These are phyloP conservation scores for Enteromius fasciolatus DNA, from an alignment of 2,797 vertebrate genomes.

Conservation along the genomic window DNA sequence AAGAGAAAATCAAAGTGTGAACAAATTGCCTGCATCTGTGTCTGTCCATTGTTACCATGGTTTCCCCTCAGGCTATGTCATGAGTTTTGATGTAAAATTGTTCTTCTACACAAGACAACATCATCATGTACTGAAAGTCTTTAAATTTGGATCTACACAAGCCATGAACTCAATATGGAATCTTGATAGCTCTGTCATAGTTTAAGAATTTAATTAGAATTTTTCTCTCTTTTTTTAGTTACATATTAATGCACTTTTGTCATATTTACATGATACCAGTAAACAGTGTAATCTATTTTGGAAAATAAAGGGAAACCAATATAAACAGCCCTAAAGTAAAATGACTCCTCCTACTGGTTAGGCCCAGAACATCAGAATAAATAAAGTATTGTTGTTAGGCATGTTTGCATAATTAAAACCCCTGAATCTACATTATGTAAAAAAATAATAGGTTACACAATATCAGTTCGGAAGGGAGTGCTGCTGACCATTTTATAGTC, in stretches of 20 bases:
- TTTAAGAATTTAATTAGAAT: neutral
- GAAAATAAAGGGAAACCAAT: neutral
- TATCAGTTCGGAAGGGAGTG: neutral
- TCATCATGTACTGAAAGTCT: neutral
- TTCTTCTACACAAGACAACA: constrained; percentile 22
- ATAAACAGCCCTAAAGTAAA: constrained; percentile 28
- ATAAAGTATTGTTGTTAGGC: constrained; percentile 29
- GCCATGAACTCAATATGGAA: neutral
- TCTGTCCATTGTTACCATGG: constrained; percentile 48
- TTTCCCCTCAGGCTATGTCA: constrained; percentile 42
- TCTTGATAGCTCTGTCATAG: neutral
- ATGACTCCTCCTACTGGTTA: constrained; percentile 49
- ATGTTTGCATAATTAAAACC: constrained; percentile 25
- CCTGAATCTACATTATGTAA: neutral
- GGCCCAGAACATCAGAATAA: constrained; percentile 45
- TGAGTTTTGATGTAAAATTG: constrained; percentile 25
- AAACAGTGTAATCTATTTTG: neutral
- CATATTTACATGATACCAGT: neutral
- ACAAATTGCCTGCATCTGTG: constrained; percentile 39
- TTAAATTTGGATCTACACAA: neutral
- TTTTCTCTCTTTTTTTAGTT: neutral
- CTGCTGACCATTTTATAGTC: neutral
- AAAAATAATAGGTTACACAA: neutral
- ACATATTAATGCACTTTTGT: neutral
- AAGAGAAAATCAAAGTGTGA: constrained; percentile 38